These are phyloP conservation scores for Argyresthia goedartella DNA, from an alignment of 2,888 invertebrate genomes.

Conservation along the genomic window DNA sequence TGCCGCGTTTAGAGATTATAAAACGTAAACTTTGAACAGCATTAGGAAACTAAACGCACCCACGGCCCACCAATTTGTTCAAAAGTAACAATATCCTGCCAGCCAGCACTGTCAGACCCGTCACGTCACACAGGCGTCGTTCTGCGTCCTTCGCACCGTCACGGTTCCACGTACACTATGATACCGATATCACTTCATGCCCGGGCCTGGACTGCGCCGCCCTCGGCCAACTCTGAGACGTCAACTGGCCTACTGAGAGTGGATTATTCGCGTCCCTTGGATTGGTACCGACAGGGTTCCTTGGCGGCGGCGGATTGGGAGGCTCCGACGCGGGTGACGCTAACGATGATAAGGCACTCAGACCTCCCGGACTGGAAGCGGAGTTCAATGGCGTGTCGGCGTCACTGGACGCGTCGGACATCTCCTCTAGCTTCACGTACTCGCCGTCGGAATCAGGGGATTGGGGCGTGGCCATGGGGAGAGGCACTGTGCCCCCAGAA, in stretches of 20 bases:
- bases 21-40: not conserved
- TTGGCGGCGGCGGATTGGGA: slow-evolving; percentile 51
- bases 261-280: slow-evolving; percentile 94
- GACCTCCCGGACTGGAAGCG: slow-evolving; percentile 61
- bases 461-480: slow-evolving; percentile 82
- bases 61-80: not conserved
- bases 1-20: too few relatives aligned
- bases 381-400: slow-evolving; percentile 65
- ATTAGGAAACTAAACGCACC: not conserved
- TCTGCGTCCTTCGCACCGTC: slow-evolving; percentile 20
- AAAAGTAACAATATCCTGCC: not conserved
- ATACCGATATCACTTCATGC: slow-evolving; percentile 64
- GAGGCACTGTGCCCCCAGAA: slow-evolving; percentile 78
- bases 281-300: slow-evolving; percentile 91
- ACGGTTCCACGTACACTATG: slow-evolving; percentile 30
- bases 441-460: slow-evolving; percentile 86
- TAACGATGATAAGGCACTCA: slow-evolving; percentile 66
- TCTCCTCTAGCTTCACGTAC: slow-evolving; percentile 76
- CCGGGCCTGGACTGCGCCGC: slow-evolving; percentile 42
- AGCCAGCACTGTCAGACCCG: not conserved
- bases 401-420: slow-evolving; percentile 75
- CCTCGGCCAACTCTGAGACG: slow-evolving; percentile 74
- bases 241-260: slow-evolving; percentile 90
- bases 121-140: not conserved
- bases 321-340: slow-evolving; percentile 85